A percentile compares a stretch with the other conserved stretches of the same genome.
Conservation (phyloP, 1,140 invertebrate genomes). For the Grapholita molesta region DNA sequence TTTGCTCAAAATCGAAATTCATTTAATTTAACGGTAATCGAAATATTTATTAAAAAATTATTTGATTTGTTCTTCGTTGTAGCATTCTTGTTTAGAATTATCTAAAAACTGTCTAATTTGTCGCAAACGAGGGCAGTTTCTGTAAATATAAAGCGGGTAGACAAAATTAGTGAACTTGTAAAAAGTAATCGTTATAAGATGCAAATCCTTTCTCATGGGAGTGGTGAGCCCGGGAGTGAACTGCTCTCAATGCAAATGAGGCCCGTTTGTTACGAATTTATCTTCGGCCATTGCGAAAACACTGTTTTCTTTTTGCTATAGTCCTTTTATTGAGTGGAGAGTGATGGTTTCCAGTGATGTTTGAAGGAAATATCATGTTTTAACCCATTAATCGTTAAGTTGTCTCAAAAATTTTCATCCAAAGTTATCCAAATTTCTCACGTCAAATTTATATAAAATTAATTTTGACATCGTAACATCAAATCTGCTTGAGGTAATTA, state of each 20-base stretch:
- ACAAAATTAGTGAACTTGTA: constrained; percentile 63
- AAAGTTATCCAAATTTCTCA: no score
- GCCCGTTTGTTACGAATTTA: constrained; percentile 29
- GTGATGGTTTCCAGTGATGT: neutral
- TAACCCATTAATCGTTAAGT: no score
- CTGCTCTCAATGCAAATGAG: constrained; percentile 60
- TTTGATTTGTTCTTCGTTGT: no score
- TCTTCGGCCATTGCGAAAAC: constrained; percentile 18
- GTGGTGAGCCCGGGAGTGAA: constrained; percentile 40
- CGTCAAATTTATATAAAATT: no score
- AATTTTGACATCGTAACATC: no score
- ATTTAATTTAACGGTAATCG: no score
- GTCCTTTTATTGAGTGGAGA: constrained; percentile 5
- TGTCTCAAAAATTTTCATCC: no score
- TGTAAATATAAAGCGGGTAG: constrained; percentile 33
- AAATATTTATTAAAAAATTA: no score
- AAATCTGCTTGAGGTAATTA: no score
- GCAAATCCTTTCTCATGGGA: constrained; percentile 52
- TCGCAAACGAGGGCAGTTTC: constrained; percentile 4
- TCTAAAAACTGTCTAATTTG: constrained; percentile 1
- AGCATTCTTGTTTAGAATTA: neutral
- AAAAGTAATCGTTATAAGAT: constrained; percentile 64
- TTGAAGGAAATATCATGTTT: neutral
- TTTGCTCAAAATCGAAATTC: no score
- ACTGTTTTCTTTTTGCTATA: constrained; percentile 8